These are phyloP conservation scores for Copidosoma floridanum DNA, from an alignment of 1,140 invertebrate species.

Conservation along the genomic window DNA sequence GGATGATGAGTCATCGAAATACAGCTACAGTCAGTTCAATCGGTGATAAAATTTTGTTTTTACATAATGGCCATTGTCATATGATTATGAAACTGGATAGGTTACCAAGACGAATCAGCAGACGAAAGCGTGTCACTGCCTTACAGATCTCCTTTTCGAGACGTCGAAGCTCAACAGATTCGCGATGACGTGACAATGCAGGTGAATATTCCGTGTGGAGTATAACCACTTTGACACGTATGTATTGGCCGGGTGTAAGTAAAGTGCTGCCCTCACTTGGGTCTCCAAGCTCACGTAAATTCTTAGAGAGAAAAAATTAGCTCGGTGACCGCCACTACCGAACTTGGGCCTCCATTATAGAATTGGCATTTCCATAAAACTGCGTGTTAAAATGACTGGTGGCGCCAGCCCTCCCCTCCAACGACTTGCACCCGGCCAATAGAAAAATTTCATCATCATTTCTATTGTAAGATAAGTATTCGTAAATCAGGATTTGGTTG, in stretches of 20 bases:
- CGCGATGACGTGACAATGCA: slow-evolving; percentile 52
- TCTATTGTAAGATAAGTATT: too few species aligned
- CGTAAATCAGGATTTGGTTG: too few species aligned
- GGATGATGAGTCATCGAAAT: slow-evolving; percentile 26
- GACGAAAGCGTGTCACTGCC: slow-evolving; percentile 5
- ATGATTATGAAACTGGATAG: too few species aligned
- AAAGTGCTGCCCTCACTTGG: too few species aligned
- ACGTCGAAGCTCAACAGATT: slow-evolving; percentile 47
- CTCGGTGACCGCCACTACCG: too few species aligned
- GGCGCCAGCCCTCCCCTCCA: too few species aligned
- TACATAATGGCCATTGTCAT: neutral
- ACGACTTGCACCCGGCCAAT: too few species aligned
- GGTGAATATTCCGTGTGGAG: slow-evolving; percentile 32
- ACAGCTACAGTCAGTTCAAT: slow-evolving; percentile 39
- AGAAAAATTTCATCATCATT: too few species aligned
- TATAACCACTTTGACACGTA: neutral
- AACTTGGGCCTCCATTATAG: too few species aligned
- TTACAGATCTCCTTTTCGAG: slow-evolving; percentile 35
- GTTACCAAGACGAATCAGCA: slow-evolving; percentile 38
- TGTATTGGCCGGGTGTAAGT: neutral
- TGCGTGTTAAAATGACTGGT: too few species aligned
- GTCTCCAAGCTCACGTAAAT: neutral
- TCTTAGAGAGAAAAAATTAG: neutral
- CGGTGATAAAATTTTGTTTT: too few species aligned
- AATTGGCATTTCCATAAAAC: too few species aligned